Base-by-base conservation (phyloP, 2,888 invertebrate species). In the Lasioglossum vierecki region DNA sequence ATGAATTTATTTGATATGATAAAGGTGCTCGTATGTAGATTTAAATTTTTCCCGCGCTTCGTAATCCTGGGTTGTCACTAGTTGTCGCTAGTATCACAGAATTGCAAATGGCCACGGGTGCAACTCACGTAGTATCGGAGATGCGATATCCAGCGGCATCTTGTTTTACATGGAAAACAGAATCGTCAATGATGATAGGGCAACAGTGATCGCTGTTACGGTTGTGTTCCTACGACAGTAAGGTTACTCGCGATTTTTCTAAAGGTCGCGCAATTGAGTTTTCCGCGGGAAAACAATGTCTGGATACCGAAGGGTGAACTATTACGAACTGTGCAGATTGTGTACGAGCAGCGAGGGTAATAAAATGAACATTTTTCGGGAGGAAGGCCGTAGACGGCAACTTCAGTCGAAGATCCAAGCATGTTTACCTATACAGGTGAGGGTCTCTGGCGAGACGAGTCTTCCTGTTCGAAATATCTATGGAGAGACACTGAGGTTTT, bases 271-370 rank as follows among this genome's bases (percentile, higher is more conserved):
- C 70, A 63, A 85, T 83, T 77, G 94, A 79, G 87, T 91, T 91
- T 92, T 90, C 89, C 91, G 91, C 88, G 90, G 91, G 91, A 90
- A 91, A 89, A 93, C 90, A 82, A 97, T 97, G 97, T 96, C 97
- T 89, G 97, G 96, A 92, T 97, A 97, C 94, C 96, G 96, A 91
- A 96, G 96, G 92, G 97, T 97, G 63, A 97, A 97, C 95, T 97
- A 96, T 94, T 97, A 96, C 93, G 97, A 97, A 95, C 95, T 97
- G 91, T 97, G 97, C 93, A 96, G 97, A 90, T 95, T 97, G 87
- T 97, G 97, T 94, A 97, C 97, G 35, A 96, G 96, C 88, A 97
- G 96, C 92, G 96, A 96, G 92, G 96, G 96, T 83, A 96, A 96
- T 88, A 97, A 96, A 94, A 96, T 96, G 88, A 96, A 97, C 93